Percentiles rank a stretch among this genome's conserved stretches.
These are phyloP conservation scores for Cynaeus angustus DNA, from an alignment of 2,888 invertebrate genomes.

Conservation along the genomic window DNA sequence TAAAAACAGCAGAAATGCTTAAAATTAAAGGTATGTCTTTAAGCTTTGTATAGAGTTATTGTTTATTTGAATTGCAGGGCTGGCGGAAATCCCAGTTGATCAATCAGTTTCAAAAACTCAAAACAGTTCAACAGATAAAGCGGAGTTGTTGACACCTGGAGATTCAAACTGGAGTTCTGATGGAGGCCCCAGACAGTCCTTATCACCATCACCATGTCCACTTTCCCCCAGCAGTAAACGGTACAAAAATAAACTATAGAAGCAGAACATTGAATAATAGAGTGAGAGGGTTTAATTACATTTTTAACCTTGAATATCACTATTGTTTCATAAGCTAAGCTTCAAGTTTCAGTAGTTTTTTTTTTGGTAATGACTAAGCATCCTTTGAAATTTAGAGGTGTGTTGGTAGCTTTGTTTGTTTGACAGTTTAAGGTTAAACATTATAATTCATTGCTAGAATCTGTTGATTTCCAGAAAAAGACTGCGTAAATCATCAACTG, in stretches of 20 bases:
- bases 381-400: no score
- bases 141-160: conserved; percentile 74
- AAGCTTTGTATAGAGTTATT: no score
- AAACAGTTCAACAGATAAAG: conserved; percentile 73
- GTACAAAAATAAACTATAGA: no score
- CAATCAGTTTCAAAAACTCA: conserved; percentile 83
- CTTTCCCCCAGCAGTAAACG: conserved; percentile 72
- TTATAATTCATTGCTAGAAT: no score
- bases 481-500: conserved; percentile 79
- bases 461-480: conserved; percentile 72
- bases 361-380: no score
- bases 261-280: no score
- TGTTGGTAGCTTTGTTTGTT: no score
- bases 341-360: no score
- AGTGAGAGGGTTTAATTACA: no score
- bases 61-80: conserved; percentile 67
- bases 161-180: conserved; percentile 76
- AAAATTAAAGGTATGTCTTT: conserved; percentile 84
- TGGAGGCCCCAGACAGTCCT: conserved; percentile 75
- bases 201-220: conserved; percentile 78
- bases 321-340: no score
- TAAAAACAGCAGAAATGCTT: conserved; percentile 88
- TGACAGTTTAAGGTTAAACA: no score
- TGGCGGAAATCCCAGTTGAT: conserved; percentile 90
- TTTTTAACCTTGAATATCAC: no score